Evolutionary conservation across 1,140 invertebrate species (phyloP).

Genomic region (Bombus consobrinus): DNA sequence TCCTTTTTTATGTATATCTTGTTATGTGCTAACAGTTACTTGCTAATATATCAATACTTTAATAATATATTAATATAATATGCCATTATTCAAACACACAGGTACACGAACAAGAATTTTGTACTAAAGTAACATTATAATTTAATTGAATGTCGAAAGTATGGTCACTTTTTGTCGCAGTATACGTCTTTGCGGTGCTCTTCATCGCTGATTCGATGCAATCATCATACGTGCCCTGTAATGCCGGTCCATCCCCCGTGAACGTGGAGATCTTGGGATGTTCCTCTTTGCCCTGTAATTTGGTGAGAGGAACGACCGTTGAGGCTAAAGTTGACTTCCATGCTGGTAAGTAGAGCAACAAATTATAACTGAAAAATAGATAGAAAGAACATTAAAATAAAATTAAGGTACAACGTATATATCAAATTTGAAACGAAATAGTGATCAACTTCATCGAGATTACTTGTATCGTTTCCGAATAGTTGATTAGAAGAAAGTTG

Average conservation of each 20-base stretch:
- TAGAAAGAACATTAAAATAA: background rate
- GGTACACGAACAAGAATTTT: background rate
- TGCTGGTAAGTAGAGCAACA: constrained; percentile 58
- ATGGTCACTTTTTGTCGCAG: constrained; percentile 37
- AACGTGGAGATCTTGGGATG: constrained; percentile 63
- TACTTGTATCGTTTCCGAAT: too few relatives aligned
- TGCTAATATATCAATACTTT: too few relatives aligned
- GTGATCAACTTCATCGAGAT: too few relatives aligned
- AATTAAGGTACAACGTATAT: background rate
- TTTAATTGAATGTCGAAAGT: background rate
- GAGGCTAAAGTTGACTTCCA: constrained; percentile 64
- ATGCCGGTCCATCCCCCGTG: constrained; percentile 28
- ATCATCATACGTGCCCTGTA: constrained; percentile 46
- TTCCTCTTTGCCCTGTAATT: constrained; percentile 52
- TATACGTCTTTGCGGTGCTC: constrained; percentile 53
- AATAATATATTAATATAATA: too few relatives aligned
- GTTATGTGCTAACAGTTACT: too few relatives aligned
- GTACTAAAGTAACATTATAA: background rate
- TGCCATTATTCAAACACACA: background rate
- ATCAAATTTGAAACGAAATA: background rate
- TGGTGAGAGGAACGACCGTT: constrained; percentile 54
- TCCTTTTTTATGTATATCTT: too few relatives aligned
- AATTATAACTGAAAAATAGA: background rate
- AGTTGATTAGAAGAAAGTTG: too few relatives aligned
- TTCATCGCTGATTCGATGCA: constrained; percentile 61